phyloP scores from a whole-genome alignment of 2,888 invertebrate genomes.

The Horisme vitalbata region DNA sequence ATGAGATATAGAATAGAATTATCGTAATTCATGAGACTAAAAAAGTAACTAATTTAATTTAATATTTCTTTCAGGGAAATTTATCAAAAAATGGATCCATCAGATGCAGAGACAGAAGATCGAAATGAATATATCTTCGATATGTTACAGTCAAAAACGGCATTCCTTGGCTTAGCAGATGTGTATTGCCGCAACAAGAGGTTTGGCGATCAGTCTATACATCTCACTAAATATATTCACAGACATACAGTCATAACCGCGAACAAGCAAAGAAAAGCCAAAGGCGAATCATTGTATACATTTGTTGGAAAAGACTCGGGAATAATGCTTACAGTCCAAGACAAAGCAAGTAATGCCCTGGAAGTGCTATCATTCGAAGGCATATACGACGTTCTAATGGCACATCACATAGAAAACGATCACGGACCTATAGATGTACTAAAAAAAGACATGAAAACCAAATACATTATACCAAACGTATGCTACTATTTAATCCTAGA shows the following conservation, averaged over 20 bases:
- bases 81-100: background rate
- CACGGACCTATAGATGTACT: background rate
- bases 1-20: too few relatives aligned
- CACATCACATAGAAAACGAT: background rate
- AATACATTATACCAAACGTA: slow-evolving; percentile 2
- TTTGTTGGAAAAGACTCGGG: background rate
- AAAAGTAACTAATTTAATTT: too few relatives aligned
- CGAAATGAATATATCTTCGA: background rate
- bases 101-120: background rate
- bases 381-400: slow-evolving; percentile 1
- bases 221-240: background rate
- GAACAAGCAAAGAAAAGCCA: background rate
- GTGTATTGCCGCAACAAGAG: background rate
- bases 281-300: background rate
- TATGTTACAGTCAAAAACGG: background rate
- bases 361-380: background rate
- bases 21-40: too few relatives aligned
- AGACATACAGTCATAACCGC: background rate
- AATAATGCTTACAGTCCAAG: background rate
- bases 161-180: background rate
- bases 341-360: background rate
- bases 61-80: too few relatives aligned
- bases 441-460: background rate
- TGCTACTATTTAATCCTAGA: slow-evolving; percentile 7
- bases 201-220: background rate